phyloP scores from a whole-genome alignment of 2,113 vertebrate species.

The Butorides virescens region DNA sequence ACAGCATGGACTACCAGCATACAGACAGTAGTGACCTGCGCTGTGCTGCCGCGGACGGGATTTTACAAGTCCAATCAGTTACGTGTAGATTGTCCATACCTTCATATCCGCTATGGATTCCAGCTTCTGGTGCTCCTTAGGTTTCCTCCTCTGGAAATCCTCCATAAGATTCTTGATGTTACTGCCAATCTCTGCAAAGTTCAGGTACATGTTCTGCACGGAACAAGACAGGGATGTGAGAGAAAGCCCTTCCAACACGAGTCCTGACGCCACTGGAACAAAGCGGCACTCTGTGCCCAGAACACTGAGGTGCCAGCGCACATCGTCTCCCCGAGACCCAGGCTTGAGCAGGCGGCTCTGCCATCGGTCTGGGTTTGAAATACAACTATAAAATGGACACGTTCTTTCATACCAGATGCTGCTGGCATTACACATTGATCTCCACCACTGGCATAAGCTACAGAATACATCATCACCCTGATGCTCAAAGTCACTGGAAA shows the following conservation, averaged over 20 bases:
- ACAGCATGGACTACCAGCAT: not conserved
- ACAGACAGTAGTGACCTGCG: not conserved
- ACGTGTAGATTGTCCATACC: constrained; percentile 21
- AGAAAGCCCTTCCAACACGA: fast-evolving
- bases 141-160: constrained; percentile 94
- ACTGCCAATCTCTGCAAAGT: constrained; percentile 96
- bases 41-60: not conserved
- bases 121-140: constrained; percentile 93
- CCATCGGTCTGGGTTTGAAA: fast-evolving
- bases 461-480: not conserved
- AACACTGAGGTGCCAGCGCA: no score
- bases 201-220: constrained; percentile 93
- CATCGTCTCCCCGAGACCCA: not conserved
- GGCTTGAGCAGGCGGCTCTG: not conserved
- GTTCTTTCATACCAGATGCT: fast-evolving
- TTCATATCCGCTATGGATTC: constrained; percentile 98
- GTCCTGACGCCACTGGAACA: no score
- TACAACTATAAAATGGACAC: fast-evolving
- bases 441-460: not conserved
- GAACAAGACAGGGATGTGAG: not conserved
- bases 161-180: constrained; percentile 99
- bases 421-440: fast-evolving
- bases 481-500: fast-evolving
- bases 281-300: not conserved
- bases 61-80: not conserved